Evolutionary conservation across 2,888 invertebrate species (phyloP), one percentile per base, ranked within the genome.

Genomic region (Colletes collaris): DNA sequence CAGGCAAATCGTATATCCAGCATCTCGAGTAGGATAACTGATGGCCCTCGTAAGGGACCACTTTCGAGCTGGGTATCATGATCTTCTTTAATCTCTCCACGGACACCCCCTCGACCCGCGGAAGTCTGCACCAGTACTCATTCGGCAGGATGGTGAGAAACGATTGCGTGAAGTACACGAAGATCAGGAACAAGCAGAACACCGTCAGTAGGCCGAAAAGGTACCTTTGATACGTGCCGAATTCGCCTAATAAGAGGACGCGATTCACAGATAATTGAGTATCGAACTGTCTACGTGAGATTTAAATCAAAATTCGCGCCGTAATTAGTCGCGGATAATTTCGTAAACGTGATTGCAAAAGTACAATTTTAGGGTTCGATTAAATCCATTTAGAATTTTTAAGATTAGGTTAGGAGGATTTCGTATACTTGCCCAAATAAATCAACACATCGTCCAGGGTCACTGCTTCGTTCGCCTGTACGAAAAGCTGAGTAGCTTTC

Each of bases 111-210:
- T 77, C 69, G 16, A 83, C 77, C 62, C 65, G 53, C 0, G 89
- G 89, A 46, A 91, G 79, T 7, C 84, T 78, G 81, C 93, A 93
- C 89, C 91, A 91, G 67, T 92, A 91, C 27, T 89, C 87, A 4
- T 83, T 80, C 10, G 87, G 93, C 73, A 87, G 86, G 5, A 92
- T 72, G 6, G 91, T 89, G 63, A 92, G 90, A 71, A 93, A 93
- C 53, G 91, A 81, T 81, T 93, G 93, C 11, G 89, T 85, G 80
- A 93, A 93, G 71, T 92, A 90, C 27, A 92, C 89, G 79, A 92
- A 91, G 4, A 91, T 88, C 37, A 92, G 86, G 68, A 92, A 91
- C 37, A 91, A 86, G 64, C 90, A 89, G 75, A 92, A 93, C 0
- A 93, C 90, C 64, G 91, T 88, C 52, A 92, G 85, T 81, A 90